Evolutionary conservation across 2,797 vertebrate genomes (phyloP).

Genomic region (Nyctibius grandis): DNA sequence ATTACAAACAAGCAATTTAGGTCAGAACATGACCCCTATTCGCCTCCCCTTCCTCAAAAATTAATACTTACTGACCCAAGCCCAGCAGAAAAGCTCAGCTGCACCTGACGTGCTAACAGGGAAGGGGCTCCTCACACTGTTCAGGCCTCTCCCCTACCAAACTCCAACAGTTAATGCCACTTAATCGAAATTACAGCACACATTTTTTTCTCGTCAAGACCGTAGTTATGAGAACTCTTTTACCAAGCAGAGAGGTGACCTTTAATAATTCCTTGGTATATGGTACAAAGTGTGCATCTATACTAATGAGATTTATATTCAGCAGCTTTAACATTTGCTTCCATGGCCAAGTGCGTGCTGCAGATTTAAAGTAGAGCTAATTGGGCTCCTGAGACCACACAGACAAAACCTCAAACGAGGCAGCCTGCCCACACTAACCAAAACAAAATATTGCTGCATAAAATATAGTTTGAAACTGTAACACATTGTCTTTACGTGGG

Average conservation of each 20-base stretch:
- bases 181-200: background rate
- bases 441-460: background rate
- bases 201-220: background rate
- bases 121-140: background rate
- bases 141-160: background rate
- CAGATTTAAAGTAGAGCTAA: background rate
- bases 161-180: background rate
- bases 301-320: background rate
- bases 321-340: background rate
- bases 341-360: background rate
- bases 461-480: background rate
- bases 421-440: background rate
- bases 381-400: background rate
- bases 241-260: background rate
- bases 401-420: background rate
- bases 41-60: background rate
- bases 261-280: background rate
- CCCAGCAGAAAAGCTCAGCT: background rate
- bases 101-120: fast-evolving
- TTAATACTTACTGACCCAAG: background rate
- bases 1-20: background rate
- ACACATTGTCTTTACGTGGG: fast-evolving
- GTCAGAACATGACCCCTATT: fast-evolving
- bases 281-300: background rate
- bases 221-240: background rate